These are phyloP conservation scores for Bovichtus variegatus DNA, from an alignment of 2,797 vertebrate species.

Conservation along the genomic window DNA sequence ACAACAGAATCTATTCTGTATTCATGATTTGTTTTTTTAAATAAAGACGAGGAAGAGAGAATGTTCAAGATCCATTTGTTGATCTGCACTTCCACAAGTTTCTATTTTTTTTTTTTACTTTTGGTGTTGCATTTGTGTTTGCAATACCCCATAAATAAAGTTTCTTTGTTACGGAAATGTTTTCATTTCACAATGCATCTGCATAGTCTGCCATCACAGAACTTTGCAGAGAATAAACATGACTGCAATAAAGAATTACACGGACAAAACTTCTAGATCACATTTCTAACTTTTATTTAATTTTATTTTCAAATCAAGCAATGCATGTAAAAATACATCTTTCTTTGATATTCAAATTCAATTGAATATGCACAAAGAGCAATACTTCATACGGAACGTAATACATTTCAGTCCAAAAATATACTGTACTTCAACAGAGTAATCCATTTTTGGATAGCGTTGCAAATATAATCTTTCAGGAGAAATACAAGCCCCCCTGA, in stretches of 20 bases:
- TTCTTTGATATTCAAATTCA: constrained; percentile 24
- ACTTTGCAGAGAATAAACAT: not conserved
- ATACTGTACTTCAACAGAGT: constrained; percentile 25
- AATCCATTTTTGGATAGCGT: constrained; percentile 32
- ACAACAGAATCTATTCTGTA: too few species aligned
- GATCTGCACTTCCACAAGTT: too few species aligned
- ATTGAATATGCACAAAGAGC: constrained; percentile 21
- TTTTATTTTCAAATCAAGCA: constrained; percentile 25
- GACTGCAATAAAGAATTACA: not conserved
- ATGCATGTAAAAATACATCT: constrained; percentile 47
- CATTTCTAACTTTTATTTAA: constrained; percentile 14
- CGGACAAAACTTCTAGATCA: not conserved
- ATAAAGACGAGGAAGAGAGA: not conserved
- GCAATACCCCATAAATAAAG: not conserved
- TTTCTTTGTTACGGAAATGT: not conserved
- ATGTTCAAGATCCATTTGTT: not conserved
- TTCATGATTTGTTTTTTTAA: too few species aligned
- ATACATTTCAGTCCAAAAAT: constrained; percentile 53
- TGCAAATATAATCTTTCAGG: constrained; percentile 24
- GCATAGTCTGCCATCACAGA: not conserved
- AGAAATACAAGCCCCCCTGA: not conserved
- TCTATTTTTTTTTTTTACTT: not conserved
- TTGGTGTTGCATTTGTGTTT: not conserved
- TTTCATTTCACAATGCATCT: not conserved
- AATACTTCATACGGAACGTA: constrained; percentile 39